phyloP scores from a whole-genome alignment of 2,797 vertebrate species.

The Trachurus trachurus region DNA sequence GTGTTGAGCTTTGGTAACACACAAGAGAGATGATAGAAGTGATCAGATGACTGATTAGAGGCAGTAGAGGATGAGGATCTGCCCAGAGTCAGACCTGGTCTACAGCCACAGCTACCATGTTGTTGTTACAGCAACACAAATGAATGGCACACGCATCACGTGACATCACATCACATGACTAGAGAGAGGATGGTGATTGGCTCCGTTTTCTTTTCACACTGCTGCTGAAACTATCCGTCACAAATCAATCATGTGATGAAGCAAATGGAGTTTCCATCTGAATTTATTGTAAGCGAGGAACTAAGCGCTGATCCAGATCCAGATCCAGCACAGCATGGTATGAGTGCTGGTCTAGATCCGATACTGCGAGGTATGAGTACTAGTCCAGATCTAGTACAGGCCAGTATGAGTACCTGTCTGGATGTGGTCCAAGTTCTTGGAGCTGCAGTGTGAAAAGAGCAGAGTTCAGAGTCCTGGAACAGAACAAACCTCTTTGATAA shows the following conservation, averaged over 20 bases:
- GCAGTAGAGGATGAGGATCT: too few species aligned
- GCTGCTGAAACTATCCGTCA: neutral
- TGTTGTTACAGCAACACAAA: constrained; percentile 52
- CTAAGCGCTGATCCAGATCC: neutral
- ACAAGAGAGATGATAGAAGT: too few species aligned
- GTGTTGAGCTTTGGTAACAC: too few species aligned
- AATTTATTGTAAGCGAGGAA: neutral
- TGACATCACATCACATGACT: constrained; percentile 64
- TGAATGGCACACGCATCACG: constrained; percentile 53
- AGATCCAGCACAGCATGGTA: neutral
- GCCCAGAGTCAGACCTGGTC: neutral
- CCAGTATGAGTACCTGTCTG: constrained; percentile 8
- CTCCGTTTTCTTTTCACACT: constrained; percentile 69
- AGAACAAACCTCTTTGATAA: constrained; percentile 40
- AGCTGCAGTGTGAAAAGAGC: constrained; percentile 70
- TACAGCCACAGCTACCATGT: constrained; percentile 13
- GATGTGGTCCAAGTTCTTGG: constrained; percentile 32
- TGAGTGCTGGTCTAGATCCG: neutral
- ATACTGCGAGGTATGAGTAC: neutral
- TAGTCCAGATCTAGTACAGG: constrained; percentile 15
- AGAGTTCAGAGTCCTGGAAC: constrained; percentile 65
- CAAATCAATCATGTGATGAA: neutral
- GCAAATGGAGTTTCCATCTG: neutral
- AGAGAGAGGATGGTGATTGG: constrained; percentile 58
- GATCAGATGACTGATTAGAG: too few species aligned